A percentile compares a stretch with the other conserved stretches of the same genome.
phyloP scores from a whole-genome alignment of 2,113 vertebrate species.

The Ophthalmolycus amberensis region DNA sequence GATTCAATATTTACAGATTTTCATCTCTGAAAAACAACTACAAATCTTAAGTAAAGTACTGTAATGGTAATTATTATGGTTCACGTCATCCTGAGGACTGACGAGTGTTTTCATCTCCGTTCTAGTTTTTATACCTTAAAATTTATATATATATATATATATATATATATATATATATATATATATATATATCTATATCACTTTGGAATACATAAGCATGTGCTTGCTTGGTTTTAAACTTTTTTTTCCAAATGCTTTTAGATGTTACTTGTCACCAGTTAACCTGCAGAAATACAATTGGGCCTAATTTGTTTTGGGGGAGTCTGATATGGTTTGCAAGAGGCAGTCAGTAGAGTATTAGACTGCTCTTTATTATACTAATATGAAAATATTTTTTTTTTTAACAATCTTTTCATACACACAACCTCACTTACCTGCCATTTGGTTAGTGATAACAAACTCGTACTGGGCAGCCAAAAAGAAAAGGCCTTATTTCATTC shows the following conservation, averaged over 20 bases:
- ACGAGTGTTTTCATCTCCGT: background rate
- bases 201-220: background rate
- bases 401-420: background rate
- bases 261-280: background rate
- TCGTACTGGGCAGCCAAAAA: background rate
- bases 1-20: conserved; percentile 23
- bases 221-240: background rate
- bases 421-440: background rate
- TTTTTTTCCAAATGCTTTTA: background rate
- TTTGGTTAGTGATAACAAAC: background rate
- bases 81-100: background rate
- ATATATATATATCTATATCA: no score
- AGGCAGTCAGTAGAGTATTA: background rate
- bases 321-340: background rate
- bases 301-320: background rate
- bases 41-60: conserved; percentile 11
- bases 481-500: background rate
- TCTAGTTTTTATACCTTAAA: background rate
- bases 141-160: no score
- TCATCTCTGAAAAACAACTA: conserved; percentile 4
- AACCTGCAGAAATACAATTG: background rate
- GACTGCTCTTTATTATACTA: background rate
- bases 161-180: no score
- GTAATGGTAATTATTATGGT: conserved; percentile 22
- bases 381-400: no score